These are phyloP conservation scores for Dendrolimus houi DNA, from an alignment of 2,888 invertebrate genomes.

Conservation along the genomic window DNA sequence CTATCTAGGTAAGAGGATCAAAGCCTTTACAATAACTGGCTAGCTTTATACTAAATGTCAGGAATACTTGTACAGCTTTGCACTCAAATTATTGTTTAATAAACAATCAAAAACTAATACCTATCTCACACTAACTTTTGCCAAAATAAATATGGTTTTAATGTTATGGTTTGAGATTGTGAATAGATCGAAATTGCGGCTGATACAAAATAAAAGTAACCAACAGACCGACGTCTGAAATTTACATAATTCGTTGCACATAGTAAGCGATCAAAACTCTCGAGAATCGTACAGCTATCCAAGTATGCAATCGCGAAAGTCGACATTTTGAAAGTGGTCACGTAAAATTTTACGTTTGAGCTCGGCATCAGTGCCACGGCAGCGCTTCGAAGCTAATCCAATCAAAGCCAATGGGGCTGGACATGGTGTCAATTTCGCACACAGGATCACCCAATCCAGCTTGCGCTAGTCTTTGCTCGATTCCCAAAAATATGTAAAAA, in stretches of 20 bases:
- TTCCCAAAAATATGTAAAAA: no score
- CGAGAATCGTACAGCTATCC: slow-evolving; percentile 26
- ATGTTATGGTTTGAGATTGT: background rate
- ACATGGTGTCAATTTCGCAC: slow-evolving; percentile 62
- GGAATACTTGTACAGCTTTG: no score
- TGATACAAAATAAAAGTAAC: background rate
- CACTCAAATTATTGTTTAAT: no score
- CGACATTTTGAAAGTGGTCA: slow-evolving; percentile 68
- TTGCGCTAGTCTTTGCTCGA: slow-evolving; percentile 2
- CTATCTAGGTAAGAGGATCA: slow-evolving; percentile 61
- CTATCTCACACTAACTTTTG: no score
- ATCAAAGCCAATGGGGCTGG: slow-evolving; percentile 64
- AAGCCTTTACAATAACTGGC: slow-evolving; percentile 34
- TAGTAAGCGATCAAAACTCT: slow-evolving; percentile 44
- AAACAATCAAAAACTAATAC: no score
- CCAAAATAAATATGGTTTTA: no score
- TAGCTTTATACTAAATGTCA: no score
- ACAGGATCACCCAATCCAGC: slow-evolving; percentile 27
- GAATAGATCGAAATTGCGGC: slow-evolving; percentile 2
- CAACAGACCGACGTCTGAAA: slow-evolving; percentile 14
- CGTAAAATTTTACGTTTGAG: slow-evolving; percentile 74
- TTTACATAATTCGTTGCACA: slow-evolving; percentile 57
- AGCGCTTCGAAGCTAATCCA: slow-evolving; percentile 68
- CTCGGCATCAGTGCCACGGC: slow-evolving; percentile 54
- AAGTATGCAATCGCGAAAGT: slow-evolving; percentile 59